A percentile compares a stretch with the other conserved stretches of the same genome.
phyloP scores from a whole-genome alignment of 2,888 invertebrate species.

The Terebella lapidaria region DNA sequence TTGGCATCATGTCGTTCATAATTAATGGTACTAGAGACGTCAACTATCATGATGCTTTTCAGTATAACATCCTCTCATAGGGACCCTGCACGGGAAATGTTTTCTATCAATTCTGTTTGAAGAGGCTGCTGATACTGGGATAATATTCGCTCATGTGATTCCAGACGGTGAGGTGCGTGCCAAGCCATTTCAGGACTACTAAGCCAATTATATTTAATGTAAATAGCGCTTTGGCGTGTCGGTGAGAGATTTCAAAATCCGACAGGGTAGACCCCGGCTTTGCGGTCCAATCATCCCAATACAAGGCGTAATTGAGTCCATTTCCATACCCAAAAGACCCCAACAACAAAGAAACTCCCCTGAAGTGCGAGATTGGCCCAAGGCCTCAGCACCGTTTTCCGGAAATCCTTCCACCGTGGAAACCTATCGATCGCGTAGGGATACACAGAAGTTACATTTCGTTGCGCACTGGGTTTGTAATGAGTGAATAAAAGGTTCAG shows the following conservation, averaged over 20 bases:
- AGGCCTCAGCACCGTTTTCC: background rate
- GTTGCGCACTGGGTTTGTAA: background rate
- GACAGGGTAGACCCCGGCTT: no score
- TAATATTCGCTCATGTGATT: no score
- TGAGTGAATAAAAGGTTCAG: background rate
- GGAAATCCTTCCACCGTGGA: background rate
- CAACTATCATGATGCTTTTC: no score
- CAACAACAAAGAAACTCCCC: background rate
- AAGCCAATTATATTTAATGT: background rate
- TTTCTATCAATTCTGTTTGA: no score
- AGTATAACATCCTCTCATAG: no score
- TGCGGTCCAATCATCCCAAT: background rate
- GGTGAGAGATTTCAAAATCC: no score
- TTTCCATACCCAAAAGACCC: background rate
- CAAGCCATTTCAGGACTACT: background rate
- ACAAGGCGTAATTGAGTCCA: background rate
- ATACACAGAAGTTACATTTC: constrained; percentile 3
- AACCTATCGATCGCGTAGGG: background rate
- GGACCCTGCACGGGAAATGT: no score
- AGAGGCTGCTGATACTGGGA: no score
- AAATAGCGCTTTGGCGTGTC: background rate
- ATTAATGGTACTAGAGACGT: no score
- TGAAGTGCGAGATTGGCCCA: background rate
- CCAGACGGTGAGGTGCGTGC: background rate
- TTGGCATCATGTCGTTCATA: no score